Evolutionary conservation across 2,888 invertebrate species (phyloP).

Genomic region (Apomyelois bistriatella): DNA sequence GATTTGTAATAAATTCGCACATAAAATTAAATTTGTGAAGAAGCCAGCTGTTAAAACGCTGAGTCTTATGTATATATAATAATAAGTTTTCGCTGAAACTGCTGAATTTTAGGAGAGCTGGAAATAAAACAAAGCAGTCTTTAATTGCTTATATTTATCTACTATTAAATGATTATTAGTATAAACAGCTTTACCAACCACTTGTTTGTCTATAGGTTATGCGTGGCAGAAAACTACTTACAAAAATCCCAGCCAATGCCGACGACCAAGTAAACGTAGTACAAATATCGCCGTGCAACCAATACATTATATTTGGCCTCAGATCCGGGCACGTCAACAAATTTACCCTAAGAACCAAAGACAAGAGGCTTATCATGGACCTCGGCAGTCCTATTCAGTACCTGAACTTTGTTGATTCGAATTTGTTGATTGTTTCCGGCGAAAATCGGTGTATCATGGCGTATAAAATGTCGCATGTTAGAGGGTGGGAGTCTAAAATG

Average conservation of each 20-base stretch:
- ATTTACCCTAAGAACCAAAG: constrained; percentile 59
- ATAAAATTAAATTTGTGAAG: no score
- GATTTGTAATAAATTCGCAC: no score
- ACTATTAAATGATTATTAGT: no score
- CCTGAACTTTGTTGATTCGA: constrained; percentile 54
- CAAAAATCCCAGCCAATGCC: constrained; percentile 59
- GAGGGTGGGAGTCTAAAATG: constrained; percentile 61
- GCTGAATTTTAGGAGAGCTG: no score
- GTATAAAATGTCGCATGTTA: constrained; percentile 40
- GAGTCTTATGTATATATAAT: no score
- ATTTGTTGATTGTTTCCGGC: constrained; percentile 60
- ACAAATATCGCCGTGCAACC: constrained; percentile 72
- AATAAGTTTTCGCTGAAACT: no score
- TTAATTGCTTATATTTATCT: no score
- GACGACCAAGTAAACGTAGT: constrained; percentile 68
- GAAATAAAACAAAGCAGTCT: no score
- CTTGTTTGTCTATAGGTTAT: constrained; percentile 48
- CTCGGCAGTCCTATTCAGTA: constrained; percentile 63
- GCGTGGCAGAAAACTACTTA: constrained; percentile 62
- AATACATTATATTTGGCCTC: constrained; percentile 70
- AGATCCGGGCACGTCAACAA: constrained; percentile 63
- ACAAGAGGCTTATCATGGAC: constrained; percentile 52
- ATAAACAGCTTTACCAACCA: no score
- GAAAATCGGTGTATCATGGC: constrained; percentile 66
- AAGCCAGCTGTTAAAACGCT: no score